A percentile compares a stretch with the other conserved stretches of the same genome.
phyloP scores from a whole-genome alignment of 2,888 invertebrate species.

The Punctoribates punctum region DNA sequence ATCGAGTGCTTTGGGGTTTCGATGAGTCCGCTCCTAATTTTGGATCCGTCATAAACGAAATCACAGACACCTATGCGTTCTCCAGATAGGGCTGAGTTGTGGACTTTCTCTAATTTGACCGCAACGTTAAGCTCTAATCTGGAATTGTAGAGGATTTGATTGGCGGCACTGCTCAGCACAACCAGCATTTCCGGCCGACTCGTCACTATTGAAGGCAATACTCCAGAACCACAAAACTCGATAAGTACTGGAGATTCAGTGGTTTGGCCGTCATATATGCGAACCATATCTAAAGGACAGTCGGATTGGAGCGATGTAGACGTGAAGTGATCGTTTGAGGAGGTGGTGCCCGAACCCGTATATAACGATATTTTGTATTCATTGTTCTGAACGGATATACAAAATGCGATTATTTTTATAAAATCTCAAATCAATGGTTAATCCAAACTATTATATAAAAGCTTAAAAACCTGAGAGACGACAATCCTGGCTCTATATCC shows the following conservation, averaged over 20 bases:
- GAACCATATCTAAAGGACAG: slow-evolving; percentile 56
- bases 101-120: slow-evolving; percentile 69
- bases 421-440: not conserved
- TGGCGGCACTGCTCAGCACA: slow-evolving; percentile 75
- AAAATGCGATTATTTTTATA: too few species aligned
- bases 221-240: slow-evolving; percentile 75
- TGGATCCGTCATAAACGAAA: slow-evolving; percentile 33
- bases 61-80: slow-evolving; percentile 43
- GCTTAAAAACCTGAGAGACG: slow-evolving; percentile 58
- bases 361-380: slow-evolving; percentile 70
- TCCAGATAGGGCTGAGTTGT: slow-evolving; percentile 31
- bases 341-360: slow-evolving; percentile 46
- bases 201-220: slow-evolving; percentile 72
- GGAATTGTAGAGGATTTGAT: slow-evolving; percentile 72
- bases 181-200: slow-evolving; percentile 72
- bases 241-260: slow-evolving; percentile 72
- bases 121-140: slow-evolving; percentile 70
- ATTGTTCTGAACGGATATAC: too few species aligned
- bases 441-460: not conserved
- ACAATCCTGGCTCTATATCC: slow-evolving; percentile 29
- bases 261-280: slow-evolving; percentile 76
- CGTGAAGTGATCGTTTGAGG: slow-evolving; percentile 29
- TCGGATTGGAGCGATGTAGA: slow-evolving; percentile 47
- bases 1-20: slow-evolving; percentile 61
- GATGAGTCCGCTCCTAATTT: slow-evolving; percentile 41